Conservation (phyloP, 2,113 vertebrate genomes). For the Motacilla alba region DNA sequence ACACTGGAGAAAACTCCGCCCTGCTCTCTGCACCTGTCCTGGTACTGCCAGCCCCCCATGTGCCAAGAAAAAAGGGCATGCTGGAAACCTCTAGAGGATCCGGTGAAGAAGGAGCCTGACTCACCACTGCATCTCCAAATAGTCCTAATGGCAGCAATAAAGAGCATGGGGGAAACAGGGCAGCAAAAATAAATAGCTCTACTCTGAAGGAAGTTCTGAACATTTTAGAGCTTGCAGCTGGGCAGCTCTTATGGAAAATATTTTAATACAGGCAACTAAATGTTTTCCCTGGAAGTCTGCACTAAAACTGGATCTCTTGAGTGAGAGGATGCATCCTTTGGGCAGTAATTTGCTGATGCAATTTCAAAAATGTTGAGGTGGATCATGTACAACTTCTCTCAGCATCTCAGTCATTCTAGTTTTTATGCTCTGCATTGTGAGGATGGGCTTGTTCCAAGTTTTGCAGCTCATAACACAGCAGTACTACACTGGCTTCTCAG, state of each 20-base stretch:
- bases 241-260: conserved; percentile 11
- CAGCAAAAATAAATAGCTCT: not conserved
- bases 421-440: not conserved
- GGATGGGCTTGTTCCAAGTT: not conserved
- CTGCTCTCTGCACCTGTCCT: not conserved
- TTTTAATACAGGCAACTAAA: conserved; percentile 11
- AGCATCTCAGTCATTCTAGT: not conserved
- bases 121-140: not conserved
- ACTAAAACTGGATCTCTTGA: conserved; percentile 5
- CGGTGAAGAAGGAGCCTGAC: not conserved
- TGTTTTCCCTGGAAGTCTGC: conserved; percentile 8
- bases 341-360: not conserved
- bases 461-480: not conserved
- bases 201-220: not conserved
- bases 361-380: not conserved
- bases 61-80: not conserved
- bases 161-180: not conserved
- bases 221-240: conserved; percentile 26
- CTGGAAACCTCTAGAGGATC: not conserved
- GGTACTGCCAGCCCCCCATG: not conserved
- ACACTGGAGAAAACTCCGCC: not conserved
- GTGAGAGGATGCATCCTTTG: not conserved
- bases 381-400: not conserved
- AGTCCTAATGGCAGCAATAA: not conserved
- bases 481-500: not conserved